Evolutionary conservation across 2,797 vertebrate genomes (phyloP), one percentile per base, ranked within the genome.

Genomic region (Apogon talboti): DNA sequence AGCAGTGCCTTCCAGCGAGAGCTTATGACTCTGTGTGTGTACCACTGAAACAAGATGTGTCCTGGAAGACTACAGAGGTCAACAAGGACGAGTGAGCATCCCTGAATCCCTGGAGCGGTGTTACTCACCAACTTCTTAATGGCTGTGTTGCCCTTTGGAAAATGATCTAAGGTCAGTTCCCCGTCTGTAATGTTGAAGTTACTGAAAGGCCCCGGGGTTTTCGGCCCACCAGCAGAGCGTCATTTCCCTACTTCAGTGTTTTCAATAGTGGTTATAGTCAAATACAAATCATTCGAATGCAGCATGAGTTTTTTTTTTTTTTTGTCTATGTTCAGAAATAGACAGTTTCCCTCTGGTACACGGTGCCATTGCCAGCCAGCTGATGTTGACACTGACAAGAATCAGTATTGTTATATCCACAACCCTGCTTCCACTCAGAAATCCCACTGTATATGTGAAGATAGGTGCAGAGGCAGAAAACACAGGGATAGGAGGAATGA

Each of bases 41-140:
- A 48, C 50, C 50, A 65, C 52, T 51, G 63, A 74, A 79, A 73
- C 53, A 59, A 74, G 76, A 89, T 56, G 71, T 76, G 78, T 86
- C 72, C 77, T 77, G 64, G 60, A 86, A 76, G 78, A 68, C 66
- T 55, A 42, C 66, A 83, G 81, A 86, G 86, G 85, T 89, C 89
- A 88, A 44, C 12, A 56, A 83, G 72, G 80, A 88, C 1, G 65
- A 66, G 58, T 77, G 72, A 75, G 66, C 69, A 76, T 81, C 71
- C 81, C 58, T 45, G 53, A 75, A 67, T 74, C 71, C 80, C 86
- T 1, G 8, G 52, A 80, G 79, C 30, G 3, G 24, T 54, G 64
- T 78, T 86, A 70, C 61, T 84, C 83, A 81, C 55, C 65, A 55
- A 37, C 73, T 48, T 83, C 68, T 61, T 77, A 79, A 89, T 71